Evolutionary conservation across 2,797 vertebrate species (phyloP).

Genomic region (Enteromius paludinosus): DNA sequence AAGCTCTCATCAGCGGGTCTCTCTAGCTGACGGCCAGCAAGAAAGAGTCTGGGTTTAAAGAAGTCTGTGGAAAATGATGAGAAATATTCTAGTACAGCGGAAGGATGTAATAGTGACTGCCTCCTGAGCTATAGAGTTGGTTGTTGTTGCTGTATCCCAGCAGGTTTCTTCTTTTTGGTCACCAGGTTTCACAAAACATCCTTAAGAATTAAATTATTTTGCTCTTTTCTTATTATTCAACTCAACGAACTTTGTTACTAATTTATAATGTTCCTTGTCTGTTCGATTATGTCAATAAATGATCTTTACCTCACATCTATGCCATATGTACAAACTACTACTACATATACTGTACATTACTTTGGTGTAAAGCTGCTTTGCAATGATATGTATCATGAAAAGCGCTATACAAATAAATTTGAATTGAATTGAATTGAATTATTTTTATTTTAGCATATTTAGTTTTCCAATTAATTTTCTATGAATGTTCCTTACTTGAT

Average conservation of each 20-base stretch:
- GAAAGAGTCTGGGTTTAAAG: slow-evolving; percentile 52
- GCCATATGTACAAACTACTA: too few species aligned
- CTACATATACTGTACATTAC: too few species aligned
- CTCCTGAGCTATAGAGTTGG: background rate
- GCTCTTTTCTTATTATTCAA: background rate
- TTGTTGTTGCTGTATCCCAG: background rate
- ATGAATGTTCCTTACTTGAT: background rate
- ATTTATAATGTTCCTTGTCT: too few species aligned
- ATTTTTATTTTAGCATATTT: too few species aligned
- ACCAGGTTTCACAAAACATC: background rate
- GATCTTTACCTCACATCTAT: too few species aligned
- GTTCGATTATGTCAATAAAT: too few species aligned
- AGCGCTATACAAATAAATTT: too few species aligned
- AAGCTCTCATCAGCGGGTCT: slow-evolving; percentile 64
- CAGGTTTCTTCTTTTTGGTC: background rate
- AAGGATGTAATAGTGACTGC: slow-evolving; percentile 1
- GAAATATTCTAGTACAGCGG: slow-evolving; percentile 22
- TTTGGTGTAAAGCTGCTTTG: too few species aligned
- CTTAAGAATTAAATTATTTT: background rate
- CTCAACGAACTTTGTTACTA: too few species aligned
- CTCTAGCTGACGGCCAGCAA: slow-evolving; percentile 58
- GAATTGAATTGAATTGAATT: too few species aligned
- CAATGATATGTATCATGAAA: too few species aligned
- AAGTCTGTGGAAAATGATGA: slow-evolving; percentile 34
- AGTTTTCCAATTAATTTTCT: background rate